A percentile compares a stretch with the other conserved stretches of the same genome.
Evolutionary conservation across 2,888 invertebrate genomes (phyloP).

Genomic region (Cheilosia pagana): DNA sequence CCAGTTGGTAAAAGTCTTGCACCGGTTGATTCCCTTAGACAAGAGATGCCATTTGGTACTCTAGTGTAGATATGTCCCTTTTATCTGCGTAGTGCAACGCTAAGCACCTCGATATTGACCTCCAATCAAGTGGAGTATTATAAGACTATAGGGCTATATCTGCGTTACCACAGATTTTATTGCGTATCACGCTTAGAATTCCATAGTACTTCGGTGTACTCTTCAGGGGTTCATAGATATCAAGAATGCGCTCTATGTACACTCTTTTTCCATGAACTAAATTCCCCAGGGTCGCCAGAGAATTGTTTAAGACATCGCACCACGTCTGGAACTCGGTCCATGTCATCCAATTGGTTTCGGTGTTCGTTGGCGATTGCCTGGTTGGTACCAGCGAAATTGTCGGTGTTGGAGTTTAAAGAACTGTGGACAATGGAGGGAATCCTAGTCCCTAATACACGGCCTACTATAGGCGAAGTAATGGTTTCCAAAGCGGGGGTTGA

Average conservation of each 20-base stretch:
- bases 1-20: slow-evolving; percentile 14
- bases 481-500: slow-evolving; percentile 20
- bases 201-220: background rate
- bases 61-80: slow-evolving; percentile 67
- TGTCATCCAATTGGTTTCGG: too few species aligned
- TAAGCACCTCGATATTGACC: slow-evolving; percentile 42
- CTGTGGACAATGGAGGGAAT: too few species aligned
- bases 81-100: slow-evolving; percentile 69
- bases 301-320: too few species aligned
- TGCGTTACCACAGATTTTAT: background rate
- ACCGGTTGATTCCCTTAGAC: background rate
- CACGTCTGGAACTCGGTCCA: too few species aligned
- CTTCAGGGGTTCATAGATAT: background rate
- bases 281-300: background rate
- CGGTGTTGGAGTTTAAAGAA: too few species aligned
- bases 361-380: too few species aligned
- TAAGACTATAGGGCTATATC: background rate
- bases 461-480: slow-evolving; percentile 7
- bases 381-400: too few species aligned
- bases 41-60: slow-evolving; percentile 66
- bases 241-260: too few species aligned
- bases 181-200: background rate
- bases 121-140: background rate
- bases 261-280: background rate
- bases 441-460: slow-evolving; percentile 12